These are phyloP conservation scores for Drosophila subobscura DNA, from an alignment of 1,140 invertebrate species.

Conservation along the genomic window DNA sequence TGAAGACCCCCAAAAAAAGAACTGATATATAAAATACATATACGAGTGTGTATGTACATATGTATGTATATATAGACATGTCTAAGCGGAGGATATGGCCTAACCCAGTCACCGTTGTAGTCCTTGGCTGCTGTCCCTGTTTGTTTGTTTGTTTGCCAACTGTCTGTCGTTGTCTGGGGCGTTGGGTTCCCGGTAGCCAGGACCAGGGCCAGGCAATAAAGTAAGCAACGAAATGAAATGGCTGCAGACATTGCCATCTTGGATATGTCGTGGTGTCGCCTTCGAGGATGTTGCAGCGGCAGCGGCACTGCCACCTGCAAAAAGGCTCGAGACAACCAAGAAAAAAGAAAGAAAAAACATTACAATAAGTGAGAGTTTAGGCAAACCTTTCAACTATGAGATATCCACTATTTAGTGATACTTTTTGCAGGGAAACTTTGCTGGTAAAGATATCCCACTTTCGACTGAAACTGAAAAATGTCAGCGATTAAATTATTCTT, in stretches of 20 bases:
- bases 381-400: too few species aligned
- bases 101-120: slow-evolving; percentile 26
- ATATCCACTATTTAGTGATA: too few species aligned
- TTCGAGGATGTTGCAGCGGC: slow-evolving; percentile 13
- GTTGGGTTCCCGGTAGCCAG: too few species aligned
- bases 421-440: too few species aligned
- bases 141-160: slow-evolving; percentile 72
- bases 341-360: slow-evolving; percentile 4
- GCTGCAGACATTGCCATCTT: slow-evolving; percentile 66
- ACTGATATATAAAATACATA: background rate
- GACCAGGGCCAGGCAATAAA: slow-evolving; percentile 58
- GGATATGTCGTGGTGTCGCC: slow-evolving; percentile 18
- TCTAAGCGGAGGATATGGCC: slow-evolving; percentile 34
- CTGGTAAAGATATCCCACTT: slow-evolving; percentile 1
- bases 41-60: background rate
- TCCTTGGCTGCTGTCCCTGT: slow-evolving; percentile 12
- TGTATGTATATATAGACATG: background rate
- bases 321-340: slow-evolving; percentile 2
- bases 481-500: too few species aligned
- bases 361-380: slow-evolving; percentile 1
- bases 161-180: slow-evolving; percentile 44
- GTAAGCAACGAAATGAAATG: slow-evolving; percentile 75
- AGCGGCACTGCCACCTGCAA: slow-evolving; percentile 35
- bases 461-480: too few species aligned
- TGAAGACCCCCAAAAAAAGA: slow-evolving; percentile 44